Conservation (phyloP, 1,140 invertebrate species). For the Hesperophylax magnus region DNA sequence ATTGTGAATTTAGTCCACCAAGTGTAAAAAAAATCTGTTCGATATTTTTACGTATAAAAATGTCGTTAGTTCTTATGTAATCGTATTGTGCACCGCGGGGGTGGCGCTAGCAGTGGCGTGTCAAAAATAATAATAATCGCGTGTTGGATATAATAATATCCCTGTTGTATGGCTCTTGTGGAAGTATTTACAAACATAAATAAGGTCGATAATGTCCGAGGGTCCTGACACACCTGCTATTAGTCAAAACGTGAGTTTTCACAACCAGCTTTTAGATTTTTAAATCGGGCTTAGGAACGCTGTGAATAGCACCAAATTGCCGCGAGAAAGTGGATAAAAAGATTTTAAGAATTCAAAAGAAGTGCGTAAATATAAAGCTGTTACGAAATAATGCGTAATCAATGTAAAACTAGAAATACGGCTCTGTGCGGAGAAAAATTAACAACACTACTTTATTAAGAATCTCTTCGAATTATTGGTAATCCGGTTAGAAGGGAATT, state of each 20-base stretch:
- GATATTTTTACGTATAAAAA: not conserved
- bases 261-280: not conserved
- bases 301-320: not conserved
- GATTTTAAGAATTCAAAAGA: too few relatives aligned
- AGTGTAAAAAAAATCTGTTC: not conserved
- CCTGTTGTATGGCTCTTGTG: slow-evolving; percentile 5
- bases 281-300: not conserved
- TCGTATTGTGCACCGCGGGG: not conserved
- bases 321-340: too few relatives aligned
- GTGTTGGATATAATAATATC: slow-evolving; percentile 26
- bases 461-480: too few relatives aligned
- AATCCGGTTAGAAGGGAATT: too few relatives aligned
- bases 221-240: slow-evolving; percentile 15
- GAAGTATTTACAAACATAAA: slow-evolving; percentile 41
- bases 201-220: slow-evolving; percentile 30
- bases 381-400: too few relatives aligned
- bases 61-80: slow-evolving; percentile 5
- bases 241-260: slow-evolving; percentile 15
- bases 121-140: slow-evolving; percentile 30
- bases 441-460: too few relatives aligned
- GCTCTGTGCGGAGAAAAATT: too few relatives aligned
- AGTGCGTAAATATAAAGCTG: too few relatives aligned
- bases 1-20: not conserved
- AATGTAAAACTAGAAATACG: too few relatives aligned
- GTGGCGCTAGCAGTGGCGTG: slow-evolving; percentile 7